These are phyloP conservation scores for Pherbina coryleti DNA, from an alignment of 2,888 invertebrate genomes.

Conservation along the genomic window DNA sequence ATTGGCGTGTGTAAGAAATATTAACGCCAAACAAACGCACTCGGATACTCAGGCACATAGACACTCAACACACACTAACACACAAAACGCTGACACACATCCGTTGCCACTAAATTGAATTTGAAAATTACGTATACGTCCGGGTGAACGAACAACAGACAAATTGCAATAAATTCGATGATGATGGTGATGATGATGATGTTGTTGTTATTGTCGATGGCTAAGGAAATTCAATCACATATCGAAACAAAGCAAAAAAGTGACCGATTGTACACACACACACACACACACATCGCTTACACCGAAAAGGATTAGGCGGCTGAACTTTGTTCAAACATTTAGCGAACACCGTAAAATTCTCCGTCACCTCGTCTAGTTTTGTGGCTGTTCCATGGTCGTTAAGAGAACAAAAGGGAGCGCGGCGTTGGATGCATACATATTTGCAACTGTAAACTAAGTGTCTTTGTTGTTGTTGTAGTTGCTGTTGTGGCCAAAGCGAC, in stretches of 20 bases:
- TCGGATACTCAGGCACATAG: neutral
- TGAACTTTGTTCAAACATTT: slow-evolving; percentile 34
- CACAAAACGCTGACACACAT: neutral
- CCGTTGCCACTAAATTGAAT: slow-evolving; percentile 32
- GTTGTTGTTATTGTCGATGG: neutral
- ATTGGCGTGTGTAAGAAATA: neutral
- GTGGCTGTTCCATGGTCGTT: neutral
- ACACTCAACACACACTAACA: neutral
- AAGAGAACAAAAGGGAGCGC: neutral
- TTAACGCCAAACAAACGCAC: neutral
- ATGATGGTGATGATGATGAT: slow-evolving; percentile 6
- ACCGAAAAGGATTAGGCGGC: slow-evolving; percentile 12
- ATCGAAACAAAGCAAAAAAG: neutral
- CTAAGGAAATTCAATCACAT: neutral
- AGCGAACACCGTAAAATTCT: slow-evolving; percentile 6
- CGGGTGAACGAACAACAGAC: slow-evolving; percentile 25
- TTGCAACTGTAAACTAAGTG: neutral
- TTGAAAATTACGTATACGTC: slow-evolving; percentile 37
- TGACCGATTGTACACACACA: slow-evolving; percentile 9
- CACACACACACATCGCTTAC: neutral
- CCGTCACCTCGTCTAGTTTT: neutral
- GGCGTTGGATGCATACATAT: neutral
- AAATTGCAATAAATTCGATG: neutral
- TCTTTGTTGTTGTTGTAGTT: slow-evolving; percentile 3
- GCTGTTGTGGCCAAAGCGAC: neutral